Evolutionary conservation across 2,113 vertebrate genomes (phyloP).

Genomic region (Rhabdomys dilectus): DNA sequence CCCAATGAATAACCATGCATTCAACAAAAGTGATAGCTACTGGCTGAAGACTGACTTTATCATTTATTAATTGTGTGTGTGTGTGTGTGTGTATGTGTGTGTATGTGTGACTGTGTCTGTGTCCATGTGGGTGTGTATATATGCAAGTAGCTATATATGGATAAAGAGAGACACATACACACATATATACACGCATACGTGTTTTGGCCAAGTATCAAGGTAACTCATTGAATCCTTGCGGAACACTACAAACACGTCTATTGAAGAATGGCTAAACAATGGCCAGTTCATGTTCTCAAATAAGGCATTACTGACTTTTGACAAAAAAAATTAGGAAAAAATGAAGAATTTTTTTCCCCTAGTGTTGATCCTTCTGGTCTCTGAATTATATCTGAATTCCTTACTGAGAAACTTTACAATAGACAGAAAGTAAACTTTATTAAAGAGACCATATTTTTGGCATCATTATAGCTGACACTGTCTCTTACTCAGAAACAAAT

Average conservation of each 20-base stretch:
- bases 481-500: conserved; percentile 3
- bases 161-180: not conserved
- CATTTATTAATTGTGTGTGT: not conserved
- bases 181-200: not conserved
- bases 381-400: not conserved
- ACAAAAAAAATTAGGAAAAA: conserved; percentile 28
- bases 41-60: not conserved
- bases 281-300: not conserved
- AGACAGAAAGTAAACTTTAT: not conserved
- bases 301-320: not conserved
- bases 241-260: not conserved
- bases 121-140: not conserved
- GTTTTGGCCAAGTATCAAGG: not conserved
- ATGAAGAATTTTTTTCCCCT: not conserved
- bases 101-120: not conserved
- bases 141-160: not conserved
- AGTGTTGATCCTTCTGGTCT: not conserved
- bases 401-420: conserved; percentile 12
- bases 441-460: not conserved
- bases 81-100: not conserved
- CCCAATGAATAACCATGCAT: not conserved
- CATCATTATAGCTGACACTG: not conserved
- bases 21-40: not conserved
- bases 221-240: not conserved
- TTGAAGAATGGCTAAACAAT: not conserved